Conservation (phyloP, 2,888 invertebrate species). For the Coleophora deauratella region DNA sequence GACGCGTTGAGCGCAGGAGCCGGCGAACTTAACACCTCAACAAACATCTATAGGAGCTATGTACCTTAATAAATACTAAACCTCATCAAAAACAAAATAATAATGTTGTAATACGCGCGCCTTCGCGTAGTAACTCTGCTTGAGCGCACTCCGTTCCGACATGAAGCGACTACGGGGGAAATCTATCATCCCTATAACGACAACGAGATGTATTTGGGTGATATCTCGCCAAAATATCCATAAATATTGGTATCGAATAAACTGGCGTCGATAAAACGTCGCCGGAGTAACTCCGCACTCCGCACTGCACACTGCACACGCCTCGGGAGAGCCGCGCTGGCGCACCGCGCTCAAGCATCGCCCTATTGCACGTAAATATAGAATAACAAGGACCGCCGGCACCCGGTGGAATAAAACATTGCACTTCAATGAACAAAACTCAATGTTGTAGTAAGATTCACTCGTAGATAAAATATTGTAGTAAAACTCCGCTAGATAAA, state of each 20-base stretch:
- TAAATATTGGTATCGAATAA: constrained; percentile 19
- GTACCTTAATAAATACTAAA: constrained; percentile 41
- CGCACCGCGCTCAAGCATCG: constrained; percentile 36
- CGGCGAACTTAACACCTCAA: constrained; percentile 34
- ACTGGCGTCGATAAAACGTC: constrained; percentile 21
- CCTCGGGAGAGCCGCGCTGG: constrained; percentile 28
- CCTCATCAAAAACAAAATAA: constrained; percentile 49
- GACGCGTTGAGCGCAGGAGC: constrained; percentile 25
- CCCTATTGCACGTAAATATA: constrained; percentile 60
- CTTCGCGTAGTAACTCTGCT: constrained; percentile 51
- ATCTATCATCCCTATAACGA: constrained; percentile 12
- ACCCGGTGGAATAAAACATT: constrained; percentile 72
- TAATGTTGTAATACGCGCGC: constrained; percentile 66
- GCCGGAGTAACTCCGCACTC: constrained; percentile 18
- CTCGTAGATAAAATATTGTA: constrained; percentile 73
- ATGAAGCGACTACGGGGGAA: constrained; percentile 4
- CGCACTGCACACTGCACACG: constrained; percentile 25
- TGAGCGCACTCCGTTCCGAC: constrained; percentile 28
- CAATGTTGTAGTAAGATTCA: constrained; percentile 73
- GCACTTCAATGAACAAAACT: constrained; percentile 69
- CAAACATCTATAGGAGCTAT: constrained; percentile 40
- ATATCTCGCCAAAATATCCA: constrained; percentile 16
- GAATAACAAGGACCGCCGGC: constrained; percentile 66
- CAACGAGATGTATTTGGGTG: constrained; percentile 6
- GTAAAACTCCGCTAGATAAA: constrained; percentile 71